Conservation (phyloP, 2,888 invertebrate genomes). For the Hypomecis atomaria region DNA sequence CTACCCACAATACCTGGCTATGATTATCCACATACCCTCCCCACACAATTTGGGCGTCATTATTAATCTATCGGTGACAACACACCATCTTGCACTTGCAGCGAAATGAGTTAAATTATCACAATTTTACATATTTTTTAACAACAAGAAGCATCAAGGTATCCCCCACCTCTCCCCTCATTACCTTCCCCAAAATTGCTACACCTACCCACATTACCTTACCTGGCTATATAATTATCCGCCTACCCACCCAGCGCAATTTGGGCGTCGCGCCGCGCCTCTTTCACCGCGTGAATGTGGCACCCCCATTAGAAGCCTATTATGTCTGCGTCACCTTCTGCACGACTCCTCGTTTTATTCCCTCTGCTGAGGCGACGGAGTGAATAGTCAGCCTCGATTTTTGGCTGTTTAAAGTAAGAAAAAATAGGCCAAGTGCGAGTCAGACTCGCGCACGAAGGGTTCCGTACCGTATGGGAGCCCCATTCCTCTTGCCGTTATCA, state of each 20-base stretch:
- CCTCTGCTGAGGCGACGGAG: slow-evolving; percentile 34
- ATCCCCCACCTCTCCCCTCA: not conserved
- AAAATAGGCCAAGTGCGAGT: too few relatives aligned
- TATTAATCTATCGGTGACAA: too few relatives aligned
- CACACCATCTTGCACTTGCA: too few relatives aligned
- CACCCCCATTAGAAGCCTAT: slow-evolving; percentile 77
- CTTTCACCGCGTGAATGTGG: slow-evolving; percentile 69
- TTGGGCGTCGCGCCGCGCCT: slow-evolving; percentile 51
- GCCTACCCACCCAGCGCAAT: slow-evolving; percentile 41
- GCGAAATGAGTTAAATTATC: too few relatives aligned
- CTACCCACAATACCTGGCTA: too few relatives aligned
- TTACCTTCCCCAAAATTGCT: slow-evolving; percentile 5
- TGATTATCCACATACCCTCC: too few relatives aligned
- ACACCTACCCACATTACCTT: slow-evolving; percentile 1
- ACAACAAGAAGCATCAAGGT: too few relatives aligned
- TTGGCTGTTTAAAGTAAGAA: slow-evolving; percentile 39
- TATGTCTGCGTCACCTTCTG: slow-evolving; percentile 65
- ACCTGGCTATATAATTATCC: slow-evolving; percentile 27
- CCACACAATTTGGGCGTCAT: too few relatives aligned
- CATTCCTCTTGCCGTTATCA: too few relatives aligned
- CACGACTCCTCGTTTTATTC: slow-evolving; percentile 42
- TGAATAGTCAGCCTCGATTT: slow-evolving; percentile 47
- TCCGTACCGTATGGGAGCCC: too few relatives aligned
- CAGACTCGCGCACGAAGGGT: too few relatives aligned
- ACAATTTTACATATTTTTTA: too few relatives aligned